Evolutionary conservation across 30 jellyfish, hydroid and myxozoan species (phyloP).

Genomic region (Hydra vulgaris): DNA sequence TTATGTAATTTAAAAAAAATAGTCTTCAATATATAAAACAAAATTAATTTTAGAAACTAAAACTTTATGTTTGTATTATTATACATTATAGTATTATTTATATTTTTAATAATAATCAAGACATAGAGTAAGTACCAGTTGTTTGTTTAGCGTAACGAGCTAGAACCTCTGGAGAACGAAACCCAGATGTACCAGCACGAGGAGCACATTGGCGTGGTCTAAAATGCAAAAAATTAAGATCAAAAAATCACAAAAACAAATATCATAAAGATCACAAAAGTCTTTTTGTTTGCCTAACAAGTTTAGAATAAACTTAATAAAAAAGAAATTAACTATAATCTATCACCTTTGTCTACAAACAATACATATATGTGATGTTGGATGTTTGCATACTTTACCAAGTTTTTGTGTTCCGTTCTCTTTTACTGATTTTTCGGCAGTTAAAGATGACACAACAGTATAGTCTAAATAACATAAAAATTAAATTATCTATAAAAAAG

Average conservation of each 20-base stretch:
- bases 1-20: no score
- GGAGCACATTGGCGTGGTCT: slow-evolving; percentile 93
- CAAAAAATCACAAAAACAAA: background rate
- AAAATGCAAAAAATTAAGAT: background rate
- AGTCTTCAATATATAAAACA: no score
- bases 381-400: background rate
- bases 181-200: slow-evolving; percentile 99
- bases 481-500: no score
- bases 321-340: background rate
- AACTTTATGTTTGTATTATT: no score
- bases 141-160: slow-evolving; percentile 82
- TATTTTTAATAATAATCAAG: no score
- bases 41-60: no score
- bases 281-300: no score
- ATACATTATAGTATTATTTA: no score
- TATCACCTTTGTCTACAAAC: background rate
- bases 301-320: no score
- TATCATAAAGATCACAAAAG: no score
- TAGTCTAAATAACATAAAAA: background rate
- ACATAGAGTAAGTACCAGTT: slow-evolving; percentile 63
- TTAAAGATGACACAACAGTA: background rate
- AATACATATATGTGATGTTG: background rate
- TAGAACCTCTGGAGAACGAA: slow-evolving; percentile 93
- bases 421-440: background rate
- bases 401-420: background rate